Percentiles rank a stretch among this genome's conserved stretches.
phyloP scores from a whole-genome alignment of 2,797 vertebrate genomes.

The Betta splendens region DNA sequence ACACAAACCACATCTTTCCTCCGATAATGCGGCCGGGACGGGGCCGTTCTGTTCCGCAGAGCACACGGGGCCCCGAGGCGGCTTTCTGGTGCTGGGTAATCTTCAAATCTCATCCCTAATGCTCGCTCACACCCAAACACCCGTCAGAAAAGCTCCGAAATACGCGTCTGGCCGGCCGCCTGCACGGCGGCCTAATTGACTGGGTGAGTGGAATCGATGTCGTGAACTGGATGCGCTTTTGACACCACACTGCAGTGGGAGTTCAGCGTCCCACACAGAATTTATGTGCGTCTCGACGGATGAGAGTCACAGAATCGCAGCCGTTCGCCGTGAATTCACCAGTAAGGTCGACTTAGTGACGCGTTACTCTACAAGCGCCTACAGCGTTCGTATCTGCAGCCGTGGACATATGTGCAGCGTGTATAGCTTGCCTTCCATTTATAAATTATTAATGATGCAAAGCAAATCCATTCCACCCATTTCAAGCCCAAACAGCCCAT shows the following conservation, averaged over 20 bases:
- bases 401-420: no score
- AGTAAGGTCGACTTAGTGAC: constrained; percentile 13
- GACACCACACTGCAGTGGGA: constrained; percentile 51
- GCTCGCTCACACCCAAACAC: constrained; percentile 73
- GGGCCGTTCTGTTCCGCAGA: constrained; percentile 53
- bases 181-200: constrained; percentile 55
- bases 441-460: no score
- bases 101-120: constrained; percentile 68
- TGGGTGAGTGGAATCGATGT: constrained; percentile 69
- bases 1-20: constrained; percentile 50
- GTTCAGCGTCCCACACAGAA: constrained; percentile 60
- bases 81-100: constrained; percentile 64
- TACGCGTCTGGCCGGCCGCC: constrained; percentile 19
- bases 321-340: constrained; percentile 7
- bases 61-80: constrained; percentile 56
- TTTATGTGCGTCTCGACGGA: constrained; percentile 46
- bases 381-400: no score
- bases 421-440: no score
- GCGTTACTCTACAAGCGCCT: no score
- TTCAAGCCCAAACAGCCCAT: no score
- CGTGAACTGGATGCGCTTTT: constrained; percentile 67
- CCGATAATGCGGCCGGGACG: constrained; percentile 56
- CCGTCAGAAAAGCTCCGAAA: constrained; percentile 55
- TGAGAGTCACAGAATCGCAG: constrained; percentile 21
- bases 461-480: no score